phyloP scores from a whole-genome alignment of 2,113 vertebrate genomes.

The Pluvianellus socialis region DNA sequence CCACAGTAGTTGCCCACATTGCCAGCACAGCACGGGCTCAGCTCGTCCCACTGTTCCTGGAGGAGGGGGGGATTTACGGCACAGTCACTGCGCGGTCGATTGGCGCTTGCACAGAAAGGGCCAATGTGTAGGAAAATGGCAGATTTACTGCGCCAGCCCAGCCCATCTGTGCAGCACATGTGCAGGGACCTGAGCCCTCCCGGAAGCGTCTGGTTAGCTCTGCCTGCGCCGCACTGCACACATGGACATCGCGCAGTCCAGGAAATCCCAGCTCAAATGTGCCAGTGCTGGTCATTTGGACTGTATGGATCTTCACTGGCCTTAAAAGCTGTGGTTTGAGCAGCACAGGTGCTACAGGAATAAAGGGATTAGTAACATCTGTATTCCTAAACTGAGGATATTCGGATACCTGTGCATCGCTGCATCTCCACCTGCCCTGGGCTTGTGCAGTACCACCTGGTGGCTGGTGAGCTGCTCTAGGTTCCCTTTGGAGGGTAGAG shows the following conservation, averaged over 20 bases:
- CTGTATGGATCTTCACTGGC: neutral
- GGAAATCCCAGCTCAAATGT: neutral
- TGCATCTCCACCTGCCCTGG: neutral
- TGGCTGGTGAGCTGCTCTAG: neutral
- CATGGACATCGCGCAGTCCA: rapidly evolving
- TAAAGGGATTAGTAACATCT: neutral
- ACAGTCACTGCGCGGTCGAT: neutral
- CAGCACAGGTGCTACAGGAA: neutral
- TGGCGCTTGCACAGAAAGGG: neutral
- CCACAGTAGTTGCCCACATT: neutral
- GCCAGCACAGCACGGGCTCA: rapidly evolving
- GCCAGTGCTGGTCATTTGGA: neutral
- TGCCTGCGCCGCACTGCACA: neutral
- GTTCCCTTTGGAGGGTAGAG: neutral
- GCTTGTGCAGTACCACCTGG: neutral
- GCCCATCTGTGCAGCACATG: slow-evolving; percentile 55
- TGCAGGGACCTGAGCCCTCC: neutral
- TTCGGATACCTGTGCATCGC: neutral
- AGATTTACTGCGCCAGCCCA: slow-evolving; percentile 27
- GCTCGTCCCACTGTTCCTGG: neutral
- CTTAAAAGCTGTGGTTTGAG: neutral
- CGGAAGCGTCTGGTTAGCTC: neutral
- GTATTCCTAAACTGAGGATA: neutral
- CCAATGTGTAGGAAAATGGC: neutral
- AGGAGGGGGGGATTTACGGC: neutral